Percentiles rank a stretch among this genome's conserved stretches.
Conservation (phyloP, 1,140 invertebrate genomes). For the Drosophila triauraria region DNA sequence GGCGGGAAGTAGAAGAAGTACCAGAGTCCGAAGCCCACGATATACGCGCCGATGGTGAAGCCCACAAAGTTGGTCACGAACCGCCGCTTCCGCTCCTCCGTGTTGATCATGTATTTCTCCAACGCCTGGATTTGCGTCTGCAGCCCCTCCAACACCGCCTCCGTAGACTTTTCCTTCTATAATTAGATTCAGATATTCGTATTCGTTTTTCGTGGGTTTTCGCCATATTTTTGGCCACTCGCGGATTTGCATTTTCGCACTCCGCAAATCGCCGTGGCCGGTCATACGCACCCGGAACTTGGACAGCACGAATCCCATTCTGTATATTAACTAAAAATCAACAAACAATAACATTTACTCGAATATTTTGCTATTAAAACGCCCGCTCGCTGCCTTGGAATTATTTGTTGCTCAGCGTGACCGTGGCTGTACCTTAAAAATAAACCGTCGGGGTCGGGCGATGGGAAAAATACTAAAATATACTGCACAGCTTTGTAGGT, state of each 20-base stretch:
- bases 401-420: conserved; percentile 29
- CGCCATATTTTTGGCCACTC: conserved; percentile 25
- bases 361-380: conserved; percentile 37
- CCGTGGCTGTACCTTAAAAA: conserved; percentile 14
- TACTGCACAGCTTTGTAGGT: too few species aligned
- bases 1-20: conserved; percentile 92
- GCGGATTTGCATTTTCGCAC: neutral
- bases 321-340: conserved; percentile 13
- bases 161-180: conserved; percentile 93
- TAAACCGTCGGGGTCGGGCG: neutral
- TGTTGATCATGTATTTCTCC: conserved; percentile 91
- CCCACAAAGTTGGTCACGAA: conserved; percentile 92
- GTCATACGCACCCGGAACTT: conserved; percentile 41
- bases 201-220: conserved; percentile 10
- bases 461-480: neutral
- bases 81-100: conserved; percentile 91
- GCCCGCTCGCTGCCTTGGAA: conserved; percentile 24
- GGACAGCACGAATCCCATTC: conserved; percentile 45
- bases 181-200: conserved; percentile 82
- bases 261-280: neutral
- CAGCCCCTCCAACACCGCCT: conserved; percentile 91
- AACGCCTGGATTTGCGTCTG: conserved; percentile 93
- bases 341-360: conserved; percentile 35
- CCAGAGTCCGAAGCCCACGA: conserved; percentile 90
- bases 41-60: conserved; percentile 92